Evolutionary conservation across 2,113 vertebrate species (phyloP).

Genomic region (Eidolon helvum): DNA sequence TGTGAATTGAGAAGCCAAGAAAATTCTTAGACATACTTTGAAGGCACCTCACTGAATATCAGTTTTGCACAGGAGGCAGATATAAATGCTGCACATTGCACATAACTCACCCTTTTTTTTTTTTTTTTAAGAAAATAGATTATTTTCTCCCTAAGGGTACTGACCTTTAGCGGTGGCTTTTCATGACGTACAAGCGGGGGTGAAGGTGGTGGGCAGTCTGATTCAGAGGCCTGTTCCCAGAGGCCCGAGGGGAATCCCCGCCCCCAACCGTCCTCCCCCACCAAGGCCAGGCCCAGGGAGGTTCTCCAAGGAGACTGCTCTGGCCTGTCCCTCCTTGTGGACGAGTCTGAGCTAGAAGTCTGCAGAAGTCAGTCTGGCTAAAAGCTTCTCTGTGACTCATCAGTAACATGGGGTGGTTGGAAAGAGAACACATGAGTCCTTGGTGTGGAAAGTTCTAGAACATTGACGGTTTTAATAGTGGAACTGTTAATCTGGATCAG

Average conservation of each 20-base stretch:
- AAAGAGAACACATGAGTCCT: neutral
- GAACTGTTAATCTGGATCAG: neutral
- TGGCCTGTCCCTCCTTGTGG: neutral
- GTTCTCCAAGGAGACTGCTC: no score
- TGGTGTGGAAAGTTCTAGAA: neutral
- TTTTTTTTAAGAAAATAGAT: neutral
- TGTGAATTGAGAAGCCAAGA: neutral
- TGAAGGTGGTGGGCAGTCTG: neutral
- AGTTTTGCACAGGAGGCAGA: neutral
- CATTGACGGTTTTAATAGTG: neutral
- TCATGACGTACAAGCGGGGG: neutral
- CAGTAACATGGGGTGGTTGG: neutral
- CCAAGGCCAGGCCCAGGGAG: fast-evolving
- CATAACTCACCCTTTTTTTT: no score
- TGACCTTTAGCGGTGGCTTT: neutral
- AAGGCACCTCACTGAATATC: neutral
- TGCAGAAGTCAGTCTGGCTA: neutral
- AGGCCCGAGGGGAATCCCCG: neutral
- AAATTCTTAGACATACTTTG: neutral
- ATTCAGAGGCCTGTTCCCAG: neutral
- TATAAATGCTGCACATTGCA: fast-evolving
- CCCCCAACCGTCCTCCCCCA: fast-evolving
- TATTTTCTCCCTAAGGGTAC: neutral
- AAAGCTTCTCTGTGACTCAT: neutral
- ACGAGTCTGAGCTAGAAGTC: no score